phyloP scores from a whole-genome alignment of 2,888 invertebrate species.

The Geotrupes spiniger region DNA sequence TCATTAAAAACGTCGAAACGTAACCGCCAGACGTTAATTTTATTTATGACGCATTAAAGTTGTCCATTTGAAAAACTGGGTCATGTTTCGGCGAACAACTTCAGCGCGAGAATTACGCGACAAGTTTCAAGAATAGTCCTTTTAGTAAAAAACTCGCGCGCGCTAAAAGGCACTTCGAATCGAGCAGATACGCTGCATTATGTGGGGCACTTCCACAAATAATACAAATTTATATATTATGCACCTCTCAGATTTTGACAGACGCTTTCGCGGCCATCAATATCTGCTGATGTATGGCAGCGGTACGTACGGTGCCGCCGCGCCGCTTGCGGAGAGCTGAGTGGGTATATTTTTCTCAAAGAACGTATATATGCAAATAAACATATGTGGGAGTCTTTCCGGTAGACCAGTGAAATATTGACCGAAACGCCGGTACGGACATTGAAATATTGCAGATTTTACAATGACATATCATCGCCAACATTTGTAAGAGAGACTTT shows the following conservation, averaged over 20 bases:
- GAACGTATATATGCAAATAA: conserved; percentile 48
- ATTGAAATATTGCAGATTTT: conserved; percentile 44
- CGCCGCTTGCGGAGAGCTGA: conserved; percentile 34
- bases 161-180: conserved; percentile 9
- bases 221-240: conserved; percentile 40
- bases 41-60: too few relatives aligned
- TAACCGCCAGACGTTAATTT: too few relatives aligned
- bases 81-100: conserved; percentile 9
- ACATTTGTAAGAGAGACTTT: conserved; percentile 48
- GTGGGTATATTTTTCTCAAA: conserved; percentile 50
- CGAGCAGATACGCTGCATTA: conserved; percentile 15
- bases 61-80: conserved; percentile 5
- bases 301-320: conserved; percentile 8
- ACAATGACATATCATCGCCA: conserved; percentile 51
- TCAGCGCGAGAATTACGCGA: conserved; percentile 4
- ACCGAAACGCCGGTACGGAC: conserved; percentile 46
- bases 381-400: conserved; percentile 38
- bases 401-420: conserved; percentile 44
- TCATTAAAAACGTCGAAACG: too few relatives aligned
- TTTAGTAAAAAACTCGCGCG: conserved; percentile 2
- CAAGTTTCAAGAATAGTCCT: conserved; percentile 8
- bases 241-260: conserved; percentile 48
- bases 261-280: conserved; percentile 48
- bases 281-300: conserved; percentile 42
- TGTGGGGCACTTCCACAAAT: conserved; percentile 22